A percentile compares a stretch with the other conserved stretches of the same genome.
phyloP scores from a whole-genome alignment of 2,797 vertebrate genomes.

The Epinephelus malabaricus region DNA sequence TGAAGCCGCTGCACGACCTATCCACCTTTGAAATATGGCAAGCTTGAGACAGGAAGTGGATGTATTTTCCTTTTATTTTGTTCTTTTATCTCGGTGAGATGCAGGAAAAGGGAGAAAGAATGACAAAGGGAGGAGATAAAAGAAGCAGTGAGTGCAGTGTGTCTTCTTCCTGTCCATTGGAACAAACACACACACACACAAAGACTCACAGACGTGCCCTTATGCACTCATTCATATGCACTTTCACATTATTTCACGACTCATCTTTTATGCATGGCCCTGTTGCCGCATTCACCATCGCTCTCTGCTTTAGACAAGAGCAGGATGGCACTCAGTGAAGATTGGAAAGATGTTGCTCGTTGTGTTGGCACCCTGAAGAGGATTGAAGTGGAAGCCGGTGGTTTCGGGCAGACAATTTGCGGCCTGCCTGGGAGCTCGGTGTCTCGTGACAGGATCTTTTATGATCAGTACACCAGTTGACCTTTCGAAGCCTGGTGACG shows the following conservation, averaged over 20 bases:
- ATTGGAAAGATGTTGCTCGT: constrained; percentile 22
- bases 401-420: constrained; percentile 30
- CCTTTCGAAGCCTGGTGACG: constrained; percentile 33
- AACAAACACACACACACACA: background rate
- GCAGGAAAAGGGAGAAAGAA: background rate
- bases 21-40: constrained; percentile 25
- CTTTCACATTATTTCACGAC: constrained; percentile 49
- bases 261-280: constrained; percentile 63
- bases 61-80: constrained; percentile 23
- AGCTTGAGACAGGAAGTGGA: constrained; percentile 30
- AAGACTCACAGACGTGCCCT: constrained; percentile 12
- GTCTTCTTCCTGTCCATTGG: constrained; percentile 7
- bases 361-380: constrained; percentile 27
- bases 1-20: background rate
- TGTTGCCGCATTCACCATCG: constrained; percentile 16
- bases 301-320: constrained; percentile 31
- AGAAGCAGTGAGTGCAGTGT: background rate
- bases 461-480: constrained; percentile 20
- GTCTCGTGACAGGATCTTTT: constrained; percentile 35
- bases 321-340: constrained; percentile 26
- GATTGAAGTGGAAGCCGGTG: constrained; percentile 28
- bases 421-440: constrained; percentile 7
- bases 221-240: constrained; percentile 35
- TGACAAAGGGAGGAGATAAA: constrained; percentile 1
- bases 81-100: constrained; percentile 29